Base-by-base conservation (phyloP, 2,113 vertebrate genomes). In the Hassar affinis region DNA sequence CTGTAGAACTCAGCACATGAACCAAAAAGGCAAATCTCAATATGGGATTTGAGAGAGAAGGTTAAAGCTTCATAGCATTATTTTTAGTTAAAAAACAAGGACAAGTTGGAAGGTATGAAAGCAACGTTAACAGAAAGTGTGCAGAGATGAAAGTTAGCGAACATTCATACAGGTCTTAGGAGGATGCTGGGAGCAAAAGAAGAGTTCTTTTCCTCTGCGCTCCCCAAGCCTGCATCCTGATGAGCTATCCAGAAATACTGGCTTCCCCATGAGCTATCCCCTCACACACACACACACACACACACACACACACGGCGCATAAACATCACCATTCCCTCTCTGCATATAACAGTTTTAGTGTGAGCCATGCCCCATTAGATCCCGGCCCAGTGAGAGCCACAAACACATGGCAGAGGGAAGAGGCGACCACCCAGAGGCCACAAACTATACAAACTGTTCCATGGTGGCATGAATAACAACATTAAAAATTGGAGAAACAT, bases 181-280 rank as follows among this genome's bases (percentile, higher is more conserved):
- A 83, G 54, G 61, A 85, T 69, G 77, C 78, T 85, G 69, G 38
- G 51, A 85, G 80, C 81, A 69, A 69, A 52, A 79, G 45, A 35
- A 47, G 33, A 33, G 14, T 35, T 86, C n/a, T 54, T 61, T 86
- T 86, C 85, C 82, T 62, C 72, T 74, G n/a, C 9, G 9, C 76
- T 86, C 82, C 87, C 84, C 25, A 33, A 84, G 84, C 72, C 56
- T 57, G 69, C 80, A 62, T 84, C 59, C 83, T 88, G 87, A 88
- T 90, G 84, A 79, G 84, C 66, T 88, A 80, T 87, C 85, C 89
- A 90, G 87, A 84, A 69, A 69, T 12, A 30, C 20, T 56, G 69
- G 54, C 69, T 74, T 83, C 80, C 80, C 80, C 83, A 66, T 56
- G 72, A 80, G 77, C 77, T 69, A 57, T 54, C 52, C 57, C 18